phyloP scores from a whole-genome alignment of 2,113 vertebrate genomes.

The Colinus virginianus region DNA sequence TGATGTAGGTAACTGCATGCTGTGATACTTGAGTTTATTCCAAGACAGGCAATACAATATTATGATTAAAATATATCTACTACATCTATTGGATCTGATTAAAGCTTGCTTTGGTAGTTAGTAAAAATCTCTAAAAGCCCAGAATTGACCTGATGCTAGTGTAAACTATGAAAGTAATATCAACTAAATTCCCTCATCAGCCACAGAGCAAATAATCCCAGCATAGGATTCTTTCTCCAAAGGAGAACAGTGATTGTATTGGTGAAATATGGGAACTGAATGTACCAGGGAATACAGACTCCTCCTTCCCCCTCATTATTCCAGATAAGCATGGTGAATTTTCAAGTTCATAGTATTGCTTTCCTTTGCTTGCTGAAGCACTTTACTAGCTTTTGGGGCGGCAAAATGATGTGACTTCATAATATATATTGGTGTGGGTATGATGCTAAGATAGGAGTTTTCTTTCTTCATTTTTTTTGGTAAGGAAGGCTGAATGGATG shows the following conservation, averaged over 20 bases:
- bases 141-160: neutral
- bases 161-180: neutral
- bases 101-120: neutral
- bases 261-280: neutral
- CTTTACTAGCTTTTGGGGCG: neutral
- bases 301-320: neutral
- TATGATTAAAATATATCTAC: neutral
- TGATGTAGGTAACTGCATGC: neutral
- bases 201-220: neutral
- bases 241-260: neutral
- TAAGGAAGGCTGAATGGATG: constrained; percentile 3
- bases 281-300: neutral
- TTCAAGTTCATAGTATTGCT: constrained; percentile 5
- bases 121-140: neutral
- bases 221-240: neutral
- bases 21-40: neutral
- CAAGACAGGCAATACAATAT: neutral
- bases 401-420: neutral
- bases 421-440: neutral
- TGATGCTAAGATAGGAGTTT: constrained; percentile 28
- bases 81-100: neutral
- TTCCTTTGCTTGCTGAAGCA: neutral
- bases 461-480: constrained; percentile 23
- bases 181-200: neutral
- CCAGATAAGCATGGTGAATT: neutral